Evolutionary conservation across 2,113 vertebrate species (phyloP).

Genomic region (Aegotheles bennettii): DNA sequence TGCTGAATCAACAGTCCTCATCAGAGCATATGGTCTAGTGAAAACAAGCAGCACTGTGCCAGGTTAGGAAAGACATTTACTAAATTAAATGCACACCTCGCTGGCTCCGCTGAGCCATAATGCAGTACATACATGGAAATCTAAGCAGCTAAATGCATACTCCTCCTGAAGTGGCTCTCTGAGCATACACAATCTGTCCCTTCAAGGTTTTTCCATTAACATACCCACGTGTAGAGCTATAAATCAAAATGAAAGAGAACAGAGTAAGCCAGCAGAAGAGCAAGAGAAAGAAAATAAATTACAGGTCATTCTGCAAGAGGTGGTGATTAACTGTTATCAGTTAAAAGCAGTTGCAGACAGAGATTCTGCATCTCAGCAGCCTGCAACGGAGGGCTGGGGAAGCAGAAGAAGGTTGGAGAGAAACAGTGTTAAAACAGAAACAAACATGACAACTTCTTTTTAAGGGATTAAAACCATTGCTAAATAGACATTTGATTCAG

Average conservation of each 20-base stretch:
- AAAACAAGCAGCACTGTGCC: neutral
- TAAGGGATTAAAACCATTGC: neutral
- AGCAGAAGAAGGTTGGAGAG: neutral
- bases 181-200: neutral
- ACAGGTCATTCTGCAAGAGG: neutral
- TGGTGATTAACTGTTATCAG: neutral
- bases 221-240: neutral
- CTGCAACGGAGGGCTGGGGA: neutral
- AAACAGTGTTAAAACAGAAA: neutral
- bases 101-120: neutral
- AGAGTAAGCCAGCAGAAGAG: neutral
- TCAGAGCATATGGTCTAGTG: neutral
- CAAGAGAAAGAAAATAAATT: neutral
- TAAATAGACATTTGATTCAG: neutral
- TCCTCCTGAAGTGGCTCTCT: neutral
- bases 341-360: accelerated
- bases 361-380: accelerated
- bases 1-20: constrained; percentile 30
- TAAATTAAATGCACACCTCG: neutral
- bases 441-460: accelerated
- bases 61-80: neutral
- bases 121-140: neutral
- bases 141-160: neutral
- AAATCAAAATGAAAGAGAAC: constrained; percentile 26
- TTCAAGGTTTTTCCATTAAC: constrained; percentile 11